A percentile compares a stretch with the other conserved stretches of the same genome.
phyloP scores from a whole-genome alignment of 2,113 vertebrate genomes.

The Gavialis gangeticus region DNA sequence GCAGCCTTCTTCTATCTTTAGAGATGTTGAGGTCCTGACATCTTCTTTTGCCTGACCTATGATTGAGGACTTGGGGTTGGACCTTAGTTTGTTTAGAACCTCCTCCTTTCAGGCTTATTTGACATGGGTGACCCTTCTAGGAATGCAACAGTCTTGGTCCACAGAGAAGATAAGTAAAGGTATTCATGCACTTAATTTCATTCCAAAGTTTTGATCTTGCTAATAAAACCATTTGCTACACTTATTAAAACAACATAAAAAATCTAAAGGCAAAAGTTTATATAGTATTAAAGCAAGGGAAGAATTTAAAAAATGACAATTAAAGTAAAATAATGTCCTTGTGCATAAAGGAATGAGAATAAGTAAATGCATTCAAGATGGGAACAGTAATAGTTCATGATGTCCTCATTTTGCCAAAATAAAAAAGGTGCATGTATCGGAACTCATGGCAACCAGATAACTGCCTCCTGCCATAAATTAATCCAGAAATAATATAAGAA shows the following conservation, averaged over 20 bases:
- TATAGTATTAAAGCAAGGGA: background rate
- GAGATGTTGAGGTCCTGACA: no score
- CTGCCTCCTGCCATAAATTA: slow-evolving; percentile 24
- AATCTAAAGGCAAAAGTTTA: background rate
- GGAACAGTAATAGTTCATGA: background rate
- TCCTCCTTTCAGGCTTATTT: no score
- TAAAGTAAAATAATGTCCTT: background rate
- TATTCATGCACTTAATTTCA: no score
- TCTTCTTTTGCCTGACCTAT: no score
- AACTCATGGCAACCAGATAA: background rate
- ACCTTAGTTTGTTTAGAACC: no score
- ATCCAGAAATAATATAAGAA: background rate
- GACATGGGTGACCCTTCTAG: no score
- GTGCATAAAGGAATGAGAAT: background rate
- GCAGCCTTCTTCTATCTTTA: no score
- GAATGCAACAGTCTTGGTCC: no score
- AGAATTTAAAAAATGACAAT: background rate
- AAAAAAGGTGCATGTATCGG: background rate
- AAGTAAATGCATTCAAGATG: rapidly evolving
- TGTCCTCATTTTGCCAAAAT: background rate
- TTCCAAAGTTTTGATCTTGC: no score
- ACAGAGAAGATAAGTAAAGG: no score
- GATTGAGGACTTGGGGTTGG: no score
- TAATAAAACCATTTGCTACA: no score
- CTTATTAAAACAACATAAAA: background rate